Evolutionary conservation across 2,797 vertebrate genomes (phyloP).

Genomic region (Epinephelus malabaricus): DNA sequence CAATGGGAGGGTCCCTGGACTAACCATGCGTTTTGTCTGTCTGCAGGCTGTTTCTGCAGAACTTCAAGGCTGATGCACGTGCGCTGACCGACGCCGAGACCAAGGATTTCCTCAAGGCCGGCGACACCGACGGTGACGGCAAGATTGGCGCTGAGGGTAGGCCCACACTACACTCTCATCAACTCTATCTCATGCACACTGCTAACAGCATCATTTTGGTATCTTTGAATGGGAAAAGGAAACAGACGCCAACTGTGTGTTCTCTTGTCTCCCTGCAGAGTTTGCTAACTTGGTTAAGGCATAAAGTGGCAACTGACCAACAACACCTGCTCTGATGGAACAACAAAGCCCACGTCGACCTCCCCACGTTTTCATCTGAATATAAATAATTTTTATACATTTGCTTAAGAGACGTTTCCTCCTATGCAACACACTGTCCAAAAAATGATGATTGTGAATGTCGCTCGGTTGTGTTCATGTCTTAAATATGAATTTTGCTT

Average conservation of each 20-base stretch:
- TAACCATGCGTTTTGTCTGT: conserved; percentile 16
- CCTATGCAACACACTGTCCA: conserved; percentile 87
- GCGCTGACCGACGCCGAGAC: conserved; percentile 85
- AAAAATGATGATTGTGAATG: conserved; percentile 87
- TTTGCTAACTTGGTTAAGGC: conserved; percentile 83
- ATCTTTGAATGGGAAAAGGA: neutral
- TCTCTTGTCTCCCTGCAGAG: conserved; percentile 74
- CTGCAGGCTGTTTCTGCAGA: conserved; percentile 87
- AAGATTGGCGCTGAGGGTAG: conserved; percentile 88
- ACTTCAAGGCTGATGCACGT: conserved; percentile 82
- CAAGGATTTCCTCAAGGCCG: conserved; percentile 83
- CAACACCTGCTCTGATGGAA: conserved; percentile 86
- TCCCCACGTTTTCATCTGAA: conserved; percentile 85
- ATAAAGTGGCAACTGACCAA: conserved; percentile 85
- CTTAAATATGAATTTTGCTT: conserved; percentile 90
- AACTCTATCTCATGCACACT: neutral
- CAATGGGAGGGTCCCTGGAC: conserved; percentile 11
- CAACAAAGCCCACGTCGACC: conserved; percentile 82
- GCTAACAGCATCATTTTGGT: neutral
- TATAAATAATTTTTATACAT: conserved; percentile 89
- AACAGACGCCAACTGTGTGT: neutral
- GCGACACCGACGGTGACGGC: conserved; percentile 88
- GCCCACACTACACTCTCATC: neutral
- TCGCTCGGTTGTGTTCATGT: conserved; percentile 88
- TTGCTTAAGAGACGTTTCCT: conserved; percentile 85